Conservation (phyloP, 2,888 invertebrate species). For the Silvanus unidentatus region DNA sequence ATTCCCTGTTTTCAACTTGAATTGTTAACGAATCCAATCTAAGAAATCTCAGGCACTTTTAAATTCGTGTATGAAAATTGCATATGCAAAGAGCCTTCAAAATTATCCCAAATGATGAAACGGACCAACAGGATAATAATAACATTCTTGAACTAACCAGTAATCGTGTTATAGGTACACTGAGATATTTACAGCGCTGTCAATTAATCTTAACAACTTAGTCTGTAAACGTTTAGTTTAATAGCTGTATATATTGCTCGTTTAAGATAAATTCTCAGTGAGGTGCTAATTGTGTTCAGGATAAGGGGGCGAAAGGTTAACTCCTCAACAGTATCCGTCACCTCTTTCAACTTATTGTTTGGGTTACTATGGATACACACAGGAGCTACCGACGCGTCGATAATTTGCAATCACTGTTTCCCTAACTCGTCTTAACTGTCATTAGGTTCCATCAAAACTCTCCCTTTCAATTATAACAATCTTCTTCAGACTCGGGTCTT, state of each 20-base stretch:
- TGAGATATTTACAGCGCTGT: slow-evolving; percentile 16
- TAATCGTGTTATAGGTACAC: not conserved
- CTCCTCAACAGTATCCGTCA: slow-evolving; percentile 23
- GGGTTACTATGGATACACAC: slow-evolving; percentile 17
- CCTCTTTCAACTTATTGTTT: slow-evolving; percentile 23
- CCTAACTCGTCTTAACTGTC: slow-evolving; percentile 24
- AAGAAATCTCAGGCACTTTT: no score
- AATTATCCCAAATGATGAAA: no score
- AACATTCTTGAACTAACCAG: not conserved
- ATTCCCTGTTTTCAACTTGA: no score
- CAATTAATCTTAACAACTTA: slow-evolving; percentile 20
- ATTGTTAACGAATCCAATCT: no score
- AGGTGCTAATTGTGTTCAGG: slow-evolving; percentile 23
- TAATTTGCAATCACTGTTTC: slow-evolving; percentile 29
- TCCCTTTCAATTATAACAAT: slow-evolving; percentile 22
- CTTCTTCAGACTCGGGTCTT: slow-evolving; percentile 7
- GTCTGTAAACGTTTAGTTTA: slow-evolving; percentile 17
- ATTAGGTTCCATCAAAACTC: slow-evolving; percentile 26
- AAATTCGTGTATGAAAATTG: no score
- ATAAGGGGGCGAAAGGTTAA: slow-evolving; percentile 19
- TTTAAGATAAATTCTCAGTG: slow-evolving; percentile 13
- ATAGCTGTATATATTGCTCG: slow-evolving; percentile 20
- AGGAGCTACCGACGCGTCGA: slow-evolving; percentile 21
- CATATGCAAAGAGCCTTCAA: no score
- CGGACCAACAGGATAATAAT: no score